phyloP scores from a whole-genome alignment of 2,113 vertebrate genomes.

The Microcebus griseorufus region DNA sequence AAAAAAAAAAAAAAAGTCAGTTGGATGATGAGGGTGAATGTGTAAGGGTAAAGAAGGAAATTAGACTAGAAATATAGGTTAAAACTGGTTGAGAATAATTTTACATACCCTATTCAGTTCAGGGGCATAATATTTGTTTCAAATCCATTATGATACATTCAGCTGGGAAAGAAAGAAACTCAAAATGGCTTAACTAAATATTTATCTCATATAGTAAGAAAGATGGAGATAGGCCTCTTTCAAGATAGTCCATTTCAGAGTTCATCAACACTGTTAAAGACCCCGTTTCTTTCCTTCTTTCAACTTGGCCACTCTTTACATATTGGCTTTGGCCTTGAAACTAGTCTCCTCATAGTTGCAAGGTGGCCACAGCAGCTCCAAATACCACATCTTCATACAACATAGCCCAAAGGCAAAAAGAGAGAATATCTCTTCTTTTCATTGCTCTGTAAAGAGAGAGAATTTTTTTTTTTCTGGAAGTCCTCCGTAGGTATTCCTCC shows the following conservation, averaged over 20 bases:
- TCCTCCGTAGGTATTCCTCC: neutral
- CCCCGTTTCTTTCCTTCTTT: neutral
- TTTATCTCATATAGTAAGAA: neutral
- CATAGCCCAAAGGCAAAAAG: neutral
- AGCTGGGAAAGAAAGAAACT: neutral
- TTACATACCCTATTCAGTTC: neutral
- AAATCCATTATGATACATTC: neutral
- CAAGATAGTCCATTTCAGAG: neutral
- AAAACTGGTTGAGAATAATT: neutral
- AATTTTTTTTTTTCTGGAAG: neutral
- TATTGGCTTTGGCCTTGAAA: neutral
- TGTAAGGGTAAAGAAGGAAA: neutral
- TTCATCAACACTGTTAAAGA: neutral
- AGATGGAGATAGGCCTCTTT: neutral
- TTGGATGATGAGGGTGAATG: neutral
- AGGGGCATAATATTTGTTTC: neutral
- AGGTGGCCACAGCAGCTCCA: neutral
- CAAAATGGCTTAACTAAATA: neutral
- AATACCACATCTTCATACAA: neutral
- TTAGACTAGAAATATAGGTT: neutral
- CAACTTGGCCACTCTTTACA: neutral
- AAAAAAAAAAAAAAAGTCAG: neutral
- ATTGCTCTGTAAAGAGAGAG: neutral
- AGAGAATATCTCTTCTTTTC: neutral
- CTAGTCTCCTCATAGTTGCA: neutral